Evolutionary conservation across 2,888 invertebrate genomes (phyloP).

Genomic region (Orthosia cruda): DNA sequence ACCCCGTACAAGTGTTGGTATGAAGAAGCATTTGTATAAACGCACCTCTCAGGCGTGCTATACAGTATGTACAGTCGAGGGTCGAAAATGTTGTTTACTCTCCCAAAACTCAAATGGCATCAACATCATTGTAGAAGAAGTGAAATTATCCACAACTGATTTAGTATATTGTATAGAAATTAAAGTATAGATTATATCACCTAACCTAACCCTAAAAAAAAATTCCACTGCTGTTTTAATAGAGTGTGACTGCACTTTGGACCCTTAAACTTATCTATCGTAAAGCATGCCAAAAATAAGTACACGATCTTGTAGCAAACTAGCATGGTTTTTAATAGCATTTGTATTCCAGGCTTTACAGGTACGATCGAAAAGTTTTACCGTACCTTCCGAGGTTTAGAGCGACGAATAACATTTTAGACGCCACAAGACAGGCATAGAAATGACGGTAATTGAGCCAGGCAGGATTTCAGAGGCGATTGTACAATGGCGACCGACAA

Average conservation of each 20-base stretch:
- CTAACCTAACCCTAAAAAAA: too few species aligned
- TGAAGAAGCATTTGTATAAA: too few species aligned
- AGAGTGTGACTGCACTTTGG: too few species aligned
- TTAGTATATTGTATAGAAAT: too few species aligned
- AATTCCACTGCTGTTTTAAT: too few species aligned
- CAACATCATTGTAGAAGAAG: too few species aligned
- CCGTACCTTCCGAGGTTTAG: constrained; percentile 37
- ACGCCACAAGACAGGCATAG: constrained; percentile 67
- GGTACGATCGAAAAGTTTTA: constrained; percentile 36
- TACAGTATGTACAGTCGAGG: too few species aligned
- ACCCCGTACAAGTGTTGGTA: not conserved
- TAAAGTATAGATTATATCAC: too few species aligned
- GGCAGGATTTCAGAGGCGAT: constrained; percentile 48
- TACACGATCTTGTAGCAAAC: not conserved
- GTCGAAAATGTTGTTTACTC: too few species aligned
- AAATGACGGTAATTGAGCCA: constrained; percentile 67
- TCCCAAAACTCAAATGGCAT: too few species aligned
- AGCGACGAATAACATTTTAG: constrained; percentile 67
- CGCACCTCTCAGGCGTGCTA: not conserved
- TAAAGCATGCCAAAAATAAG: not conserved
- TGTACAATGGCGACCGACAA: constrained; percentile 53
- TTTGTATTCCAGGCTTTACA: constrained; percentile 8
- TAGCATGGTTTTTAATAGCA: constrained; percentile 7
- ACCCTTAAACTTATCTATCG: too few species aligned
- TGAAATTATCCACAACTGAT: too few species aligned